These are phyloP conservation scores for Ditylenchus weischeri DNA, from an alignment of 2,888 invertebrate species.

Conservation along the genomic window DNA sequence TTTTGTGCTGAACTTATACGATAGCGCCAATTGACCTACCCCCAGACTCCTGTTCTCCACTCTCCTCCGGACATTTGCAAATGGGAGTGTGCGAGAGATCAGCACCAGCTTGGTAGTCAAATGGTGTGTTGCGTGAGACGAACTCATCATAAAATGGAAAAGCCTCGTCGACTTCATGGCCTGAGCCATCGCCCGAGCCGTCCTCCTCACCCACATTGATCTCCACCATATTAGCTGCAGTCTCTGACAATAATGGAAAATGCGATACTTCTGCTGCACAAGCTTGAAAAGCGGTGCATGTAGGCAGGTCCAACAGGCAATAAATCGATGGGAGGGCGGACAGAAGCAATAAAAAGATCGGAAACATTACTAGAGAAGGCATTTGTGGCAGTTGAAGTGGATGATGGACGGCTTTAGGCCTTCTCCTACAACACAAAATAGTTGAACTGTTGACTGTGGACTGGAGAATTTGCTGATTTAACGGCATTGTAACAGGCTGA, in stretches of 20 bases:
- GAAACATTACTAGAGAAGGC: too few relatives aligned
- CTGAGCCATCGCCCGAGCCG: conserved; percentile 13
- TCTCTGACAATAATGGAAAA: conserved; percentile 24
- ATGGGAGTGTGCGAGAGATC: conserved; percentile 20
- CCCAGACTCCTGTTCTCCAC: background rate
- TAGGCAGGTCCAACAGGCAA: background rate
- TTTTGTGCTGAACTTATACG: background rate
- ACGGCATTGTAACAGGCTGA: too few relatives aligned
- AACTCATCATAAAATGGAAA: conserved; percentile 33
- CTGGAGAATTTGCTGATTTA: too few relatives aligned
- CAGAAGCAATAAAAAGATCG: too few relatives aligned
- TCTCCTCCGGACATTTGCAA: conserved; percentile 21
- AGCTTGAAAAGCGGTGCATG: conserved; percentile 20
- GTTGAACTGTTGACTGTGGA: too few relatives aligned
- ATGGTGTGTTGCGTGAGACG: conserved; percentile 19
- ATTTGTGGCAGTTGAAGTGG: too few relatives aligned
- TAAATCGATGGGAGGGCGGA: background rate
- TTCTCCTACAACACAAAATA: too few relatives aligned
- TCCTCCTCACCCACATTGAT: conserved; percentile 8
- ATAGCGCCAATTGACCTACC: background rate
- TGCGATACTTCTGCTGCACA: conserved; percentile 26
- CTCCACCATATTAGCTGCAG: conserved; percentile 11
- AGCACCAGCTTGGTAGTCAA: conserved; percentile 22
- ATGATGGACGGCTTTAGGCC: too few relatives aligned
- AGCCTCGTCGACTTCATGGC: conserved; percentile 9